Conservation (phyloP, 2,888 invertebrate genomes). For the Vanessa cardui region DNA sequence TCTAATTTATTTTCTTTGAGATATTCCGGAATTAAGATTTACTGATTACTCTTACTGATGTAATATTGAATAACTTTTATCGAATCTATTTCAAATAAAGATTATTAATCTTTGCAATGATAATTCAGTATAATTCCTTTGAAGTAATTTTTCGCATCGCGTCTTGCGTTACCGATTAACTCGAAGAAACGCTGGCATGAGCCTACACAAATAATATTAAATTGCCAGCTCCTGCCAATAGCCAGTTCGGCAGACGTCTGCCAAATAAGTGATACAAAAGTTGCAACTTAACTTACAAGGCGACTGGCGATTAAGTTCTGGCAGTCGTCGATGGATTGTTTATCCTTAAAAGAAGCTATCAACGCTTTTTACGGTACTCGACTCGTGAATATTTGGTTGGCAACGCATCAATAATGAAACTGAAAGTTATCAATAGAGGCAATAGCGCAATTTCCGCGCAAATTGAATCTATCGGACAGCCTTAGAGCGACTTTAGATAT, state of each 20-base stretch:
- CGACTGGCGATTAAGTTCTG: slow-evolving; percentile 24
- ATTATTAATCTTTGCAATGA: background rate
- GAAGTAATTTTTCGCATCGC: slow-evolving; percentile 63
- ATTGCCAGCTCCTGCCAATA: slow-evolving; percentile 77
- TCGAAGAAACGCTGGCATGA: slow-evolving; percentile 61
- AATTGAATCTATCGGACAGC: background rate
- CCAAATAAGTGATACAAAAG: slow-evolving; percentile 48
- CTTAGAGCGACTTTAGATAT: background rate
- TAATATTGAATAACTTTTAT: too few species aligned
- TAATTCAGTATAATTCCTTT: background rate
- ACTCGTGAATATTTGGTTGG: slow-evolving; percentile 20
- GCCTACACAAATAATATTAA: slow-evolving; percentile 80
- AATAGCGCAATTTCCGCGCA: slow-evolving; percentile 16
- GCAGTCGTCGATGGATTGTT: slow-evolving; percentile 30
- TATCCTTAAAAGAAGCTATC: slow-evolving; percentile 20
- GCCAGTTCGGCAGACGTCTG: slow-evolving; percentile 52
- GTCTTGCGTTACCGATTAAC: slow-evolving; percentile 58
- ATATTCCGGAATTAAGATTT: background rate
- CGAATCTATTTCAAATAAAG: background rate
- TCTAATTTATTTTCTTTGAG: slow-evolving; percentile 40
- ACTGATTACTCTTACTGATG: too few species aligned
- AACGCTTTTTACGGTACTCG: slow-evolving; percentile 22
- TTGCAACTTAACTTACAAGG: slow-evolving; percentile 28
- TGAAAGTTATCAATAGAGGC: slow-evolving; percentile 22
- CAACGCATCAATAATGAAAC: slow-evolving; percentile 26